phyloP scores from a whole-genome alignment of 2,797 vertebrate species.

The Leuciscus waleckii region DNA sequence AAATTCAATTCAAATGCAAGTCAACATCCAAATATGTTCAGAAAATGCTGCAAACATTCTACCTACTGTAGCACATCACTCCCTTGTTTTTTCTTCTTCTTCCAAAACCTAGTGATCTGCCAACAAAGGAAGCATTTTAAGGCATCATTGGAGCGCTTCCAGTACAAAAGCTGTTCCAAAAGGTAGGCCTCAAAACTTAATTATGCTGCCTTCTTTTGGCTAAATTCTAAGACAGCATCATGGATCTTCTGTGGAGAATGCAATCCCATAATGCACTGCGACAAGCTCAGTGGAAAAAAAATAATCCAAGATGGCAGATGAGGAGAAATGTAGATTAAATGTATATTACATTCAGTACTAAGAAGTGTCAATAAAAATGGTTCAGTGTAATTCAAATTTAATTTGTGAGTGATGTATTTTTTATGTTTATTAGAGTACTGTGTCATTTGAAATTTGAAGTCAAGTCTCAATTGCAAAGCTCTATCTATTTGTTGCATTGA shows the following conservation, averaged over 20 bases:
- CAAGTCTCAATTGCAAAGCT: not conserved
- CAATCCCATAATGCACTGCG: not conserved
- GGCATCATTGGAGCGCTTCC: not conserved
- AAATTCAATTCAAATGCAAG: not conserved
- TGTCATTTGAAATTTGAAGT: conserved; percentile 1
- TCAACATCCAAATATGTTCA: not conserved
- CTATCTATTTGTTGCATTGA: not conserved
- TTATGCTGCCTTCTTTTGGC: conserved; percentile 9
- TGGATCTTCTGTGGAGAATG: not conserved
- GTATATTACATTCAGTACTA: not conserved
- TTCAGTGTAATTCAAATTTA: not conserved
- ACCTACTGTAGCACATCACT: conserved; percentile 7
- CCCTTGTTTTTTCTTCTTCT: not conserved
- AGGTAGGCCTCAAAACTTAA: conserved; percentile 23
- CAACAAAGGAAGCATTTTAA: conserved; percentile 15
- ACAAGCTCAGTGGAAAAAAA: not conserved
- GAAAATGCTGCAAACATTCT: not conserved
- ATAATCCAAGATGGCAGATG: not conserved
- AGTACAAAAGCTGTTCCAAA: conserved; percentile 1
- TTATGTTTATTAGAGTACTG: not conserved
- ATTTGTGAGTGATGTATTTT: not conserved
- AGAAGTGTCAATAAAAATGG: not conserved
- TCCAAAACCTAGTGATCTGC: conserved; percentile 16
- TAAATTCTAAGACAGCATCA: conserved; percentile 13
- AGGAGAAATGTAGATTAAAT: not conserved